Conservation (phyloP, 2,797 vertebrate species). For the Caiman crocodilus region DNA sequence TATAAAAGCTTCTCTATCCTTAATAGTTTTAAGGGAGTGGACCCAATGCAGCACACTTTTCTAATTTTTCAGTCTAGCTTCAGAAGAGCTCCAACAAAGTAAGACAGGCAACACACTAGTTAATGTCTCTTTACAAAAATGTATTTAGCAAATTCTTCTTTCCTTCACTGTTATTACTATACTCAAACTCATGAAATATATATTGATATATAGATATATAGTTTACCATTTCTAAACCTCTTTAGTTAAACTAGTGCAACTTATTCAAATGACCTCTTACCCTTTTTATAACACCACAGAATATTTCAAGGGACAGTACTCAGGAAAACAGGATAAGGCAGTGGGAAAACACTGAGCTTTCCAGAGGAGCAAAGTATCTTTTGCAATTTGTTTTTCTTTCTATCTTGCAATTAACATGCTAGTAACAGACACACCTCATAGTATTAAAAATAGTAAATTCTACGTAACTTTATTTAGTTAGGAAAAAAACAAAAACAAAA, state of each 20-base stretch:
- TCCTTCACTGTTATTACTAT: neutral
- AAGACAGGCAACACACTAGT: neutral
- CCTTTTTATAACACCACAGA: neutral
- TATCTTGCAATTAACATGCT: neutral
- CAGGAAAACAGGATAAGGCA: neutral
- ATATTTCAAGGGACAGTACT: neutral
- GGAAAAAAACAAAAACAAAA: constrained; percentile 53
- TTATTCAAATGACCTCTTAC: neutral
- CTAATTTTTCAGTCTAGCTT: no score
- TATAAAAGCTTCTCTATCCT: no score
- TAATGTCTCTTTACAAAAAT: neutral
- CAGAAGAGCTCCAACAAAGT: neutral
- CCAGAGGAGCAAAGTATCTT: neutral
- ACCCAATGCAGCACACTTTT: no score
- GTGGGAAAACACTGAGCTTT: neutral
- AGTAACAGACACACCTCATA: neutral
- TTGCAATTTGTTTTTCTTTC: neutral
- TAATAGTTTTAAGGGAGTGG: no score
- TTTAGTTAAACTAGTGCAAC: neutral
- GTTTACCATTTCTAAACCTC: no score
- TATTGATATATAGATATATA: fast-evolving
- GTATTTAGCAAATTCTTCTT: neutral
- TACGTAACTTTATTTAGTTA: neutral
- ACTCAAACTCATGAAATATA: neutral
- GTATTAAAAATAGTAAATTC: constrained; percentile 6